Base-by-base conservation (phyloP, 2,113 vertebrate genomes). In the Eubucco bourcierii region DNA sequence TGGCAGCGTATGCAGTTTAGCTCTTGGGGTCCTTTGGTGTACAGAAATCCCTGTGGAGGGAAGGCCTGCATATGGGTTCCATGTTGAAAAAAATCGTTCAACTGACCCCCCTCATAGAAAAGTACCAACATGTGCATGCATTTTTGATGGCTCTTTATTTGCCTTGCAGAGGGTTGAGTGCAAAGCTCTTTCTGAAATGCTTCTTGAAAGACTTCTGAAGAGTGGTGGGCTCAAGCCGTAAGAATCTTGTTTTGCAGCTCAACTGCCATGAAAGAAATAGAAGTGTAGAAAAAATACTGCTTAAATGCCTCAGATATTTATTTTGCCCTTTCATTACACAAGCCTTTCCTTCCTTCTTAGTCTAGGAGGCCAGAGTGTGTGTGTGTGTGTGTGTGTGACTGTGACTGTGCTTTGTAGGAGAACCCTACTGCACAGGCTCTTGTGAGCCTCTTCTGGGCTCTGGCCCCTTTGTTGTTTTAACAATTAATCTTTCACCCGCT, bases 221-320 rank as follows among this genome's bases (percentile, higher is more conserved):
- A 80, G 80, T 52, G 44, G 82, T 81, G 70, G 65, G 82, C 17
- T 85, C 58, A 25, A 91, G 73, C 82, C 85, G 94, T 84, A 53
- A 83, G 25, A 86, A 17, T 88, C 66, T 94, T 93, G n/a, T 85
- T 94, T 89, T 91, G 87, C 52, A 84, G 67, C 58, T 29, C 29
- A 0, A 4, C 65, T 87, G 70, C 81, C 47, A 10, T 80, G 39
- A 65, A 86, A 65, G 84, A 90, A 87, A 90, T 68, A 8, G 23
- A 94, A 91, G 72, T 47, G 41, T 72, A 87, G 73, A 47, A 84
- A 94, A 88, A 94, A 37, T 53, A 87, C 52, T 60, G 64, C 47
- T 90, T 83, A 60, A 92, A 87, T 94, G 39, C 75, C 79, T 92
- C 27, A 74, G 94, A 15, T 95, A 75, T 89, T 94, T 94, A 75